Conservation (phyloP, 2,888 invertebrate genomes). For the Cyaniris semiargus region DNA sequence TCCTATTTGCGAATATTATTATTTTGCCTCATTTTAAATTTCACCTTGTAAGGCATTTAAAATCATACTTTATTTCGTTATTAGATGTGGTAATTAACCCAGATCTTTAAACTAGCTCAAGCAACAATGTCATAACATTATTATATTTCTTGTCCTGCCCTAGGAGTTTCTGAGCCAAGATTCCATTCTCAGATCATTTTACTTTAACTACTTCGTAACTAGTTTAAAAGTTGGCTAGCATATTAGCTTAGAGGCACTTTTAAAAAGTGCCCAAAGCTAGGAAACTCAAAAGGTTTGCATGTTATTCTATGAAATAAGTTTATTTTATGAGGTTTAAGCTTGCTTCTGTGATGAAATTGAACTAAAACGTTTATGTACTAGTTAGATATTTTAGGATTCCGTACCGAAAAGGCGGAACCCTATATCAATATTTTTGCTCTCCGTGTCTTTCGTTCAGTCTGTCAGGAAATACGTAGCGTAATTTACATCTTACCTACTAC, state of each 20-base stretch:
- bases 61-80: too few relatives aligned
- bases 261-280: conserved; percentile 20
- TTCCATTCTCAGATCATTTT: conserved; percentile 29
- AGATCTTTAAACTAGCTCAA: neutral
- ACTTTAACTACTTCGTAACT: conserved; percentile 27
- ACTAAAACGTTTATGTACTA: neutral
- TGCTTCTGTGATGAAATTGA: neutral
- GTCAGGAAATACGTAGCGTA: too few relatives aligned
- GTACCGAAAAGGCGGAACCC: neutral
- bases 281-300: conserved; percentile 22
- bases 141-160: conserved; percentile 26
- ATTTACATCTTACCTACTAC: too few relatives aligned
- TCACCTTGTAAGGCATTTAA: too few relatives aligned
- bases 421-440: neutral
- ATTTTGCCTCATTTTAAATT: too few relatives aligned
- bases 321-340: neutral
- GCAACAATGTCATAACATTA: conserved; percentile 23
- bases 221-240: conserved; percentile 30
- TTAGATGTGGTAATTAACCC: neutral
- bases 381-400: neutral
- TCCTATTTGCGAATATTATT: too few relatives aligned
- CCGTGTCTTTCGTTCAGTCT: too few relatives aligned
- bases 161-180: conserved; percentile 27
- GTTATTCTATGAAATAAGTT: conserved; percentile 1
- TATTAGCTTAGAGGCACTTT: conserved; percentile 21